A percentile compares a stretch with the other conserved stretches of the same genome.
These are phyloP conservation scores for Desoria tigrina DNA, from an alignment of 2,888 invertebrate genomes.

Conservation along the genomic window DNA sequence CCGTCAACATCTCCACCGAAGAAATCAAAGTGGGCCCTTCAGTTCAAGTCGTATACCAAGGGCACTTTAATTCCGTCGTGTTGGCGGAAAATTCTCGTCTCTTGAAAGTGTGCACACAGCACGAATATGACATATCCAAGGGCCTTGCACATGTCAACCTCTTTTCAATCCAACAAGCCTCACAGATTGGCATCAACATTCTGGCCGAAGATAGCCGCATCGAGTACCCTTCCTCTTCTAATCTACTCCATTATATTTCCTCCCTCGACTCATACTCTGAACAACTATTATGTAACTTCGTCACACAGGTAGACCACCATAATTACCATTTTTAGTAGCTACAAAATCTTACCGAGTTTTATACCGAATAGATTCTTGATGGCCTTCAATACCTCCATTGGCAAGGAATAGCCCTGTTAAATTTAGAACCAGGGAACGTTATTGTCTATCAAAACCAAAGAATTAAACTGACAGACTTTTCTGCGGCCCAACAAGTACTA, in stretches of 20 bases:
- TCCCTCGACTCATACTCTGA: constrained; percentile 22
- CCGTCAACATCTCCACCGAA: constrained; percentile 13
- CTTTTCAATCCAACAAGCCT: constrained; percentile 12
- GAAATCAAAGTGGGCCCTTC: background rate
- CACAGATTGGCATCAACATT: constrained; percentile 3
- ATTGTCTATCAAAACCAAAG: constrained; percentile 31
- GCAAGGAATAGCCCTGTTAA: constrained; percentile 70
- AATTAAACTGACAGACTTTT: constrained; percentile 90
- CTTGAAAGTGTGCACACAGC: constrained; percentile 14
- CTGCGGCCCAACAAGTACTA: constrained; percentile 77
- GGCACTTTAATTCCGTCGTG: constrained; percentile 15
- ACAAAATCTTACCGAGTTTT: background rate
- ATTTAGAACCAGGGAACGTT: constrained; percentile 44
- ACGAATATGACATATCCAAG: constrained; percentile 7
- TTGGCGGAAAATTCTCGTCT: constrained; percentile 18
- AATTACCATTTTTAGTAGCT: background rate
- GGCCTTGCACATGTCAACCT: constrained; percentile 1
- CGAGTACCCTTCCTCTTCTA: constrained; percentile 4
- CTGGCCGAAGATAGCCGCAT: constrained; percentile 14
- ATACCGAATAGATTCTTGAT: constrained; percentile 71
- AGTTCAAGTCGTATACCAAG: constrained; percentile 6
- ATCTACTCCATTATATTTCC: constrained; percentile 22
- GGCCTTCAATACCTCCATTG: constrained; percentile 91
- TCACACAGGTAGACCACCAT: constrained; percentile 20
- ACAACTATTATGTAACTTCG: constrained; percentile 21